A percentile compares a stretch with the other conserved stretches of the same genome.
phyloP scores from a whole-genome alignment of 1,140 invertebrate species.

The Centruroides sculpturatus region DNA sequence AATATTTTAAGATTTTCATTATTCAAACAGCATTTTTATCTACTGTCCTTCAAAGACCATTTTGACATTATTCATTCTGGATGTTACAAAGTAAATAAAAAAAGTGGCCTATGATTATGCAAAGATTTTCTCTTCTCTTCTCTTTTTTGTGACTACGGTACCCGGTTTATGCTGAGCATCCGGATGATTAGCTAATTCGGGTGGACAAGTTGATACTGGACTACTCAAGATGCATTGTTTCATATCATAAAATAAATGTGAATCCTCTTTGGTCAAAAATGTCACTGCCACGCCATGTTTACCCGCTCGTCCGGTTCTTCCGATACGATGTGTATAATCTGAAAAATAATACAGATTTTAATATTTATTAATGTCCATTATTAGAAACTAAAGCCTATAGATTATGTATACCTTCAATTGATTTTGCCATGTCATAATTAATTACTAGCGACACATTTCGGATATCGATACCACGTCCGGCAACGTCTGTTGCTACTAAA shows the following conservation, averaged over 20 bases:
- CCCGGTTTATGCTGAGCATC: slow-evolving; percentile 97
- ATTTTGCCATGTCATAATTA: slow-evolving; percentile 99
- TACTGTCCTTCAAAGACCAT: no score
- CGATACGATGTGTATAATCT: slow-evolving; percentile 99
- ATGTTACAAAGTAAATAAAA: no score
- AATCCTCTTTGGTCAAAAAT: slow-evolving; percentile 95
- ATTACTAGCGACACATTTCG: slow-evolving; percentile 97
- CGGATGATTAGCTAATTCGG: slow-evolving; percentile 93
- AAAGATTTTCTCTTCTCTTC: slow-evolving; percentile 65
- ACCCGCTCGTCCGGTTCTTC: slow-evolving; percentile 94
- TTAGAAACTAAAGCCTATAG: slow-evolving; percentile 6
- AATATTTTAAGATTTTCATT: no score
- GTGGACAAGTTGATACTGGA: slow-evolving; percentile 88
- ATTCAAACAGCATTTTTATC: no score
- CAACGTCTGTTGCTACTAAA: slow-evolving; percentile 98
- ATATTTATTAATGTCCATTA: no score
- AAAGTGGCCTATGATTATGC: slow-evolving; percentile 8
- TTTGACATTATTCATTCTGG: no score
- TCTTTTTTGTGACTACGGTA: slow-evolving; percentile 81
- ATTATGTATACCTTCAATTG: slow-evolving; percentile 64
- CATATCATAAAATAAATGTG: slow-evolving; percentile 87
- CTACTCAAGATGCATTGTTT: slow-evolving; percentile 80
- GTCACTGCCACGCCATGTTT: slow-evolving; percentile 91
- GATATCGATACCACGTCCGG: slow-evolving; percentile 99
- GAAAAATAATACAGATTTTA: slow-evolving; percentile 6